phyloP scores from a whole-genome alignment of 2,888 invertebrate genomes.

The Dryobotodes eremita region DNA sequence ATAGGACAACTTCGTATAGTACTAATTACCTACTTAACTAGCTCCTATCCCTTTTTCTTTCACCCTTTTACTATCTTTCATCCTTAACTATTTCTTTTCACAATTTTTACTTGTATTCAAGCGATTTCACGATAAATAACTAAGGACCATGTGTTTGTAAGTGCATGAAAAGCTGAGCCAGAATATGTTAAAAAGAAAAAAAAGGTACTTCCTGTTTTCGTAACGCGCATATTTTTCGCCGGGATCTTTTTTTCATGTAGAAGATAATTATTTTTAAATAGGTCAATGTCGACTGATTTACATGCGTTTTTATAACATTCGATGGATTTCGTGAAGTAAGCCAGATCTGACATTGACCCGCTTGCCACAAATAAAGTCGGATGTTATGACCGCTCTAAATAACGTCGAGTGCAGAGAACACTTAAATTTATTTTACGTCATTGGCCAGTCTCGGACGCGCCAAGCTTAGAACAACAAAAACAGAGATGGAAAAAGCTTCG shows the following conservation, averaged over 20 bases:
- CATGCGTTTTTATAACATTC: conserved; percentile 53
- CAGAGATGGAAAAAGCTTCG: background rate
- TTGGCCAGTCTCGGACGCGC: background rate
- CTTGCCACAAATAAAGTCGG: conserved; percentile 62
- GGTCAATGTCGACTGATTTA: conserved; percentile 69
- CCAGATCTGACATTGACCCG: conserved; percentile 70
- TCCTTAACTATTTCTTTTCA: background rate
- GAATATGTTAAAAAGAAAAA: background rate
- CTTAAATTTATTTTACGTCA: conserved; percentile 57
- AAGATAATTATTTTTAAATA: conserved; percentile 40
- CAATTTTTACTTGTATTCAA: too few species aligned
- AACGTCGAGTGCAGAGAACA: conserved; percentile 36
- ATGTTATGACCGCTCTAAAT: conserved; percentile 59
- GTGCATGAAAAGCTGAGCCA: background rate
- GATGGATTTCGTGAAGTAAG: conserved; percentile 53
- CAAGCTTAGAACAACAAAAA: conserved; percentile 4
- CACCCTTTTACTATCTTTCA: background rate
- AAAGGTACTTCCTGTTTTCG: background rate
- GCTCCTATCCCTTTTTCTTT: background rate
- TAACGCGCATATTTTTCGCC: conserved; percentile 10
- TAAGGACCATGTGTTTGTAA: background rate
- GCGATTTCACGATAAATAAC: background rate
- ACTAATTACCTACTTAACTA: background rate
- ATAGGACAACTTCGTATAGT: background rate
- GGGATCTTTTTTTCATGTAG: background rate